A percentile compares a stretch with the other conserved stretches of the same genome.
phyloP scores from a whole-genome alignment of 1,140 invertebrate genomes.

The Pachypsylla venusta region DNA sequence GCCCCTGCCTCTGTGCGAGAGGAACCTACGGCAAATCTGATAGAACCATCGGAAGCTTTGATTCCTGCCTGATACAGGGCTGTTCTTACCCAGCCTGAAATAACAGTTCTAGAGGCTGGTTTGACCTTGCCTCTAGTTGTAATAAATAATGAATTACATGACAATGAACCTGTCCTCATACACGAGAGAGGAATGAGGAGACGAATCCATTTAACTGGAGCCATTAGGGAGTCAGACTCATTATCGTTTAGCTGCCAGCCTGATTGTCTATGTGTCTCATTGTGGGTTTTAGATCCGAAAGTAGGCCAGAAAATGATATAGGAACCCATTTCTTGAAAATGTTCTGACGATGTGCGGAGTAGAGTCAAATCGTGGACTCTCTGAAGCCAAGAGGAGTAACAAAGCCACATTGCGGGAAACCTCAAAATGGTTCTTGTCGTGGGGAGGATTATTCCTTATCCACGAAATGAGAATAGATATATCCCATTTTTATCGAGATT shows the following conservation, averaged over 20 bases:
- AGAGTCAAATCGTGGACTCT: slow-evolving; percentile 29
- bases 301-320: slow-evolving; percentile 24
- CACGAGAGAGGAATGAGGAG: neutral
- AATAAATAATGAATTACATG: slow-evolving; percentile 11
- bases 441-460: neutral
- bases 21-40: neutral
- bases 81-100: neutral
- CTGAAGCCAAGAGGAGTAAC: slow-evolving; percentile 24
- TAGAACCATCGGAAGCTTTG: neutral
- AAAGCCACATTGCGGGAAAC: slow-evolving; percentile 22
- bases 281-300: slow-evolving; percentile 30
- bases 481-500: too few species aligned
- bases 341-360: slow-evolving; percentile 20
- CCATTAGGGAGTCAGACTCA: neutral
- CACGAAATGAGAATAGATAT: neutral
- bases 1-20: neutral
- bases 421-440: slow-evolving; percentile 23
- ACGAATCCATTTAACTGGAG: neutral
- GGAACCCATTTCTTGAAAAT: neutral
- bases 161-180: neutral
- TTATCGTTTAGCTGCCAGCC: slow-evolving; percentile 20
- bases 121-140: neutral
- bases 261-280: slow-evolving; percentile 23
- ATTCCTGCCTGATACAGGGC: neutral
- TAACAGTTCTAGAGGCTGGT: neutral